phyloP scores from a whole-genome alignment of 2,888 invertebrate genomes.

The Phanerotoma sp. region DNA sequence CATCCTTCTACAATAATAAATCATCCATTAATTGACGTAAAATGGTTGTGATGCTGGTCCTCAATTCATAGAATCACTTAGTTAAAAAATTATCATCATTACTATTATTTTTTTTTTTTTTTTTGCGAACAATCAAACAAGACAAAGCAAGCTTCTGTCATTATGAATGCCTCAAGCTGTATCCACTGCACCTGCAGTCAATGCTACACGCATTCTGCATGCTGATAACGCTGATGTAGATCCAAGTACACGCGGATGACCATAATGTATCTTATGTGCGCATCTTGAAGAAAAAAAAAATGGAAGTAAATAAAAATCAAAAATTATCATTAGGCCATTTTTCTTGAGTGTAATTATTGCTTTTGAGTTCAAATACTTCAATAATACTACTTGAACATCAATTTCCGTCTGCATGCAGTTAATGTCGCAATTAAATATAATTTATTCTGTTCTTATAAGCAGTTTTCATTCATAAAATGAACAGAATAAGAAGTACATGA shows the following conservation, averaged over 20 bases:
- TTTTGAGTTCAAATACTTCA: no score
- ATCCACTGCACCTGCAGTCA: background rate
- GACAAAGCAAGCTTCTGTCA: background rate
- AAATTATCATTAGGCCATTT: no score
- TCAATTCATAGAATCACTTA: background rate
- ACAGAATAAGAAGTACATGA: no score
- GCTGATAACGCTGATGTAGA: conserved; percentile 1
- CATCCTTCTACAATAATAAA: conserved; percentile 4
- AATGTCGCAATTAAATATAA: no score
- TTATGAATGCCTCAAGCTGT: conserved; percentile 4
- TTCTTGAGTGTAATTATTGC: no score
- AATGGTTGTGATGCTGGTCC: background rate
- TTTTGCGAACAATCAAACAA: background rate
- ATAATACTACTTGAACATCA: no score
- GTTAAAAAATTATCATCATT: background rate
- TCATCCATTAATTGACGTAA: conserved; percentile 9
- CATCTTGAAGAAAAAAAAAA: background rate
- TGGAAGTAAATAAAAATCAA: no score
- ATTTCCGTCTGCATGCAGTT: no score
- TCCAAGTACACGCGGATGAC: background rate
- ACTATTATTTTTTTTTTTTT: background rate
- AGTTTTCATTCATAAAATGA: no score
- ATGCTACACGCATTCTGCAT: background rate
- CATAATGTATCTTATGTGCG: background rate
- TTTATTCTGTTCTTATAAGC: no score